Percentiles rank a stretch among this genome's conserved stretches.
These are phyloP conservation scores for Callocephalon fimbriatum DNA, from an alignment of 2,113 vertebrate genomes.

Conservation along the genomic window DNA sequence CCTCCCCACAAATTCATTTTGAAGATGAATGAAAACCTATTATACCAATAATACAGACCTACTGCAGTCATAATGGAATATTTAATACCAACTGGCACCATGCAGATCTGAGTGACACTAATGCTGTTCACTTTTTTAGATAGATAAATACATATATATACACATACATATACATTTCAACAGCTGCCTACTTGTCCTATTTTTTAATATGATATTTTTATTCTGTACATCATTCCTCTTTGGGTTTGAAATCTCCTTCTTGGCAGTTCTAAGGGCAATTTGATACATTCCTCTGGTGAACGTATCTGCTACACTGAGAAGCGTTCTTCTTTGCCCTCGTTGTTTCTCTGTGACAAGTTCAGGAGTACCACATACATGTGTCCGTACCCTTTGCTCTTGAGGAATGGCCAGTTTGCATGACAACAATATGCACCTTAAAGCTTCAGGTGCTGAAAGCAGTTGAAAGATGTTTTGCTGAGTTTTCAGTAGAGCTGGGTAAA, in stretches of 20 bases:
- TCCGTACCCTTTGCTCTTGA: not conserved
- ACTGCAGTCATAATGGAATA: not conserved
- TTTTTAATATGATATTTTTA: not conserved
- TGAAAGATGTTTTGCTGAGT: not conserved
- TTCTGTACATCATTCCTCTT: not conserved
- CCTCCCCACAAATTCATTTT: not conserved
- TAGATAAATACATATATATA: not conserved
- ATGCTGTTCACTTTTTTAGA: not conserved
- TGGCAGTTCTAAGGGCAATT: not conserved
- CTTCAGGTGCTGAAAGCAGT: not conserved
- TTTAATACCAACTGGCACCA: not conserved
- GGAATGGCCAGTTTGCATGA: not conserved
- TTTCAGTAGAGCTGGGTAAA: not conserved
- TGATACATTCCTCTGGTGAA: not conserved
- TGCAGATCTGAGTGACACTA: not conserved
- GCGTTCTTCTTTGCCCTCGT: not conserved
- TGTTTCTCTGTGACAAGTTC: not conserved
- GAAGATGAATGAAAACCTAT: not conserved
- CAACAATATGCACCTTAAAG: not conserved
- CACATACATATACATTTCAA: not conserved
- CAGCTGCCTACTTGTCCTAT: not conserved
- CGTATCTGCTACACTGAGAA: accelerated
- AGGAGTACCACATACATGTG: not conserved
- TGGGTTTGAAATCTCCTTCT: not conserved
- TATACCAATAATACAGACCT: not conserved